Percentiles rank a stretch among this genome's conserved stretches.
Evolutionary conservation across 2,113 vertebrate species (phyloP).

Genomic region (Cathartes aura): DNA sequence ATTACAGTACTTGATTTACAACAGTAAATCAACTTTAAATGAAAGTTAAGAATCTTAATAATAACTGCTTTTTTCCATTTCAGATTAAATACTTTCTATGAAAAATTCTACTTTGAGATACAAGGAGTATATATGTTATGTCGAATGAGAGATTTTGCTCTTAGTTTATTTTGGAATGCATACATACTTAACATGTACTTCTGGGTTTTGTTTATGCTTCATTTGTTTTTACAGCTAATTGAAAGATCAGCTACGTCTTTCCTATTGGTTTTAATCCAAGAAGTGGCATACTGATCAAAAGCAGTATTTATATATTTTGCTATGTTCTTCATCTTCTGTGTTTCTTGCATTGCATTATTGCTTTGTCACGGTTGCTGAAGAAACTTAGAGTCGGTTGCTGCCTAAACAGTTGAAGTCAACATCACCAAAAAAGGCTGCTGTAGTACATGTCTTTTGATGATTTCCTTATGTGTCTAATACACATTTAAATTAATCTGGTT

Average conservation of each 20-base stretch:
- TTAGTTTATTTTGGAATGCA: background rate
- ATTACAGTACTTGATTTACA: background rate
- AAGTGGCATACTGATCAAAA: background rate
- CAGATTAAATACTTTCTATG: background rate
- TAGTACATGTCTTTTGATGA: background rate
- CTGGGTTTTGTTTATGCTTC: background rate
- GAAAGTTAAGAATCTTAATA: background rate
- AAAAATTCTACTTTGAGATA: background rate
- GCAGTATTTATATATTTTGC: background rate
- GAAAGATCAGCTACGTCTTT: background rate
- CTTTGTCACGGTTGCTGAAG: background rate
- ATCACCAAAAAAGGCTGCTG: conserved; percentile 56
- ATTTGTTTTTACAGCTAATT: background rate
- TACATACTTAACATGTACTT: background rate
- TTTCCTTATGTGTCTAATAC: conserved; percentile 16
- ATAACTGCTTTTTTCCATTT: background rate
- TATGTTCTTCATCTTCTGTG: background rate
- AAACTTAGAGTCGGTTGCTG: background rate
- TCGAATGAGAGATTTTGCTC: background rate
- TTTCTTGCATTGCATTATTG: background rate
- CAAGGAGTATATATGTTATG: background rate
- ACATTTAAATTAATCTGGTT: background rate
- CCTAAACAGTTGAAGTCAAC: conserved; percentile 30
- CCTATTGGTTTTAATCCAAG: background rate
- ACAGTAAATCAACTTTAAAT: background rate